phyloP scores from a whole-genome alignment of 2,797 vertebrate species.

The Salarias fasciatus region DNA sequence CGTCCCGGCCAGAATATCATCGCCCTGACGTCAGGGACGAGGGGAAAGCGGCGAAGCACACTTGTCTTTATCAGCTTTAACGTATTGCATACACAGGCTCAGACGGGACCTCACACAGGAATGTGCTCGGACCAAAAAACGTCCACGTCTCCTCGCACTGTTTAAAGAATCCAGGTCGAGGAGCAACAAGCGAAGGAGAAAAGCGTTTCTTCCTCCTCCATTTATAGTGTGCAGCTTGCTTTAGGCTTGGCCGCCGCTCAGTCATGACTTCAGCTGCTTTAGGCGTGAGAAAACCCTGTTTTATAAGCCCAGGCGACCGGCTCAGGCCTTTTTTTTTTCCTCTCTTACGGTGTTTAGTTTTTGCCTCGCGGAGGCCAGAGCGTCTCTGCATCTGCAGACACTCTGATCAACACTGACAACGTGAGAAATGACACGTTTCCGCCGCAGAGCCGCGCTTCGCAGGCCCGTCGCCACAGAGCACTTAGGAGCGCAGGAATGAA shows the following conservation, averaged over 20 bases:
- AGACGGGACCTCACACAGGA: constrained; percentile 59
- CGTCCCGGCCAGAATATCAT: background rate
- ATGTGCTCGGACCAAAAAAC: constrained; percentile 44
- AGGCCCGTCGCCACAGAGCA: constrained; percentile 55
- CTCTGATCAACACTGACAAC: constrained; percentile 68
- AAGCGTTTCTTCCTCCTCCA: constrained; percentile 65
- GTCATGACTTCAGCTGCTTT: constrained; percentile 78
- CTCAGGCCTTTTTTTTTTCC: constrained; percentile 35
- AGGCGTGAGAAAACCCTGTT: constrained; percentile 81
- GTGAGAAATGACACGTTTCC: constrained; percentile 76
- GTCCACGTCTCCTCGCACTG: constrained; percentile 41
- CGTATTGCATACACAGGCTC: constrained; percentile 33
- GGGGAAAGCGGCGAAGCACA: background rate
- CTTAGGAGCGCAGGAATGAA: constrained; percentile 59
- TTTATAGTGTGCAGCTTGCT: constrained; percentile 73
- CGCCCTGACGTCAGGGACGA: constrained; percentile 2
- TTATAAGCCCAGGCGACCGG: constrained; percentile 64
- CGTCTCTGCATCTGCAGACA: constrained; percentile 57
- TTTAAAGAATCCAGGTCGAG: constrained; percentile 58
- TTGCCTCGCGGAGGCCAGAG: constrained; percentile 58
- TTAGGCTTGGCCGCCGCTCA: constrained; percentile 70
- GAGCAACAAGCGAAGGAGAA: constrained; percentile 59
- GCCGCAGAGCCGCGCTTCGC: constrained; percentile 50
- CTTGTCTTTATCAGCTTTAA: constrained; percentile 37
- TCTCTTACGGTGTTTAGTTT: constrained; percentile 62